Percentiles rank a stretch among this genome's conserved stretches.
Conservation (phyloP, 2,888 invertebrate species). For the Cataglyphis cursor region DNA sequence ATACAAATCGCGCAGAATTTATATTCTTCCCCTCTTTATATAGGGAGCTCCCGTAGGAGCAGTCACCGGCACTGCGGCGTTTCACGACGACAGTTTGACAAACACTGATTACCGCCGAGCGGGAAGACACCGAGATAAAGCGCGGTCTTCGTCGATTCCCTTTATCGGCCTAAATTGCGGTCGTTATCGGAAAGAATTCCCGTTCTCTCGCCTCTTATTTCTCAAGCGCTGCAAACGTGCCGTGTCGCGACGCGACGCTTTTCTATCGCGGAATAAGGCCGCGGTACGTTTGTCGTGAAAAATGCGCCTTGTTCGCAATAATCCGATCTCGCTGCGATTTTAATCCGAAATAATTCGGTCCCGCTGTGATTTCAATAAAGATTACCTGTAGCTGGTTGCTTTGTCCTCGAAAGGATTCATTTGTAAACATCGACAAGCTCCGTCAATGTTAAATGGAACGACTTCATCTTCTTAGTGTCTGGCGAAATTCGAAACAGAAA, state of each 20-base stretch:
- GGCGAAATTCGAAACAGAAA: neutral
- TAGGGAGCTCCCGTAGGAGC: slow-evolving; percentile 5
- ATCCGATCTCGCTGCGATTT: slow-evolving; percentile 59
- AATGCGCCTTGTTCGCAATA: slow-evolving; percentile 72
- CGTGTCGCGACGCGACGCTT: slow-evolving; percentile 17
- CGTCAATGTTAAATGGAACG: slow-evolving; percentile 23
- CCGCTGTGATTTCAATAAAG: slow-evolving; percentile 34
- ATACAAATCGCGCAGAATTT: slow-evolving; percentile 22
- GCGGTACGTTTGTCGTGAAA: slow-evolving; percentile 51
- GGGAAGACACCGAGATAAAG: slow-evolving; percentile 71
- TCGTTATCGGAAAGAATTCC: slow-evolving; percentile 80
- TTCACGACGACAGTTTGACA: slow-evolving; percentile 72
- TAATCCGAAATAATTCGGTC: slow-evolving; percentile 58
- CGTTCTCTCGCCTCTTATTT: slow-evolving; percentile 57
- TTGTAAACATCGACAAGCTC: slow-evolving; percentile 31
- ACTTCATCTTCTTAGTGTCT: neutral
- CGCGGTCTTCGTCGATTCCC: slow-evolving; percentile 76
- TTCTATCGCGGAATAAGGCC: slow-evolving; percentile 6
- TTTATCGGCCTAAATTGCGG: slow-evolving; percentile 82
- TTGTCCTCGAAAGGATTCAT: slow-evolving; percentile 17
- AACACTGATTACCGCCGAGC: slow-evolving; percentile 74
- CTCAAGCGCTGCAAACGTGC: neutral
- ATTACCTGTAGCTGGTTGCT: slow-evolving; percentile 24
- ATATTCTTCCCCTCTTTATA: slow-evolving; percentile 15
- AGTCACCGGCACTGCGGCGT: slow-evolving; percentile 32